These are phyloP conservation scores for Echinometra lucunter DNA, from an alignment of 53 echinoderm and acorn worm genomes.

Conservation along the genomic window DNA sequence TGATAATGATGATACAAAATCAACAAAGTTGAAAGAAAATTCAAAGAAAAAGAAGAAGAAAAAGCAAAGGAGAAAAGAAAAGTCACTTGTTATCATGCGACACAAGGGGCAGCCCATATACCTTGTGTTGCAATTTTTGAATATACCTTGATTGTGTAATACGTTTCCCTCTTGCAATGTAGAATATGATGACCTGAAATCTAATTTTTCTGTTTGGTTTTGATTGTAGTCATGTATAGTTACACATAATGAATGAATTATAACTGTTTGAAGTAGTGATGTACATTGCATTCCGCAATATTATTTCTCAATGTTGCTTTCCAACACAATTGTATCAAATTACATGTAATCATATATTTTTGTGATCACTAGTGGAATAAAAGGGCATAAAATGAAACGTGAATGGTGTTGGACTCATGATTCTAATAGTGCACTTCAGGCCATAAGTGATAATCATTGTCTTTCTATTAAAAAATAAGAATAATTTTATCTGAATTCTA, in stretches of 20 bases:
- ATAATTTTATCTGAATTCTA: too few relatives aligned
- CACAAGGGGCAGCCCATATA: too few relatives aligned
- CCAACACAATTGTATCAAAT: neutral
- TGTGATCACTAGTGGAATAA: constrained; percentile 45
- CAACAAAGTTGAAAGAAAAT: too few relatives aligned
- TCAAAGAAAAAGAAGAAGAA: too few relatives aligned
- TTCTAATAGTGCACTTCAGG: too few relatives aligned
- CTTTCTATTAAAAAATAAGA: too few relatives aligned
- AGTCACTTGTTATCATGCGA: too few relatives aligned
- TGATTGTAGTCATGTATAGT: neutral
- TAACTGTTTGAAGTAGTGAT: neutral
- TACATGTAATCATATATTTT: constrained; percentile 25
- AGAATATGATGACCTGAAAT: neutral
- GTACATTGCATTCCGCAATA: neutral
- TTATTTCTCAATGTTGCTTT: neutral
- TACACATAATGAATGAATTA: neutral
- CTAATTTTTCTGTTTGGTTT: neutral
- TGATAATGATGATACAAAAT: too few relatives aligned
- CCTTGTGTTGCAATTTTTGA: neutral
- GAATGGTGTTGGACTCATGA: neutral
- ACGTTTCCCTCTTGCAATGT: neutral
- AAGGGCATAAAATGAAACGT: constrained; percentile 53
- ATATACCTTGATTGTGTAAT: neutral
- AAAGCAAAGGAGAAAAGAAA: too few relatives aligned
- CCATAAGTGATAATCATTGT: neutral